Conservation (phyloP, 2,113 vertebrate species). For the Proteles cristata region DNA sequence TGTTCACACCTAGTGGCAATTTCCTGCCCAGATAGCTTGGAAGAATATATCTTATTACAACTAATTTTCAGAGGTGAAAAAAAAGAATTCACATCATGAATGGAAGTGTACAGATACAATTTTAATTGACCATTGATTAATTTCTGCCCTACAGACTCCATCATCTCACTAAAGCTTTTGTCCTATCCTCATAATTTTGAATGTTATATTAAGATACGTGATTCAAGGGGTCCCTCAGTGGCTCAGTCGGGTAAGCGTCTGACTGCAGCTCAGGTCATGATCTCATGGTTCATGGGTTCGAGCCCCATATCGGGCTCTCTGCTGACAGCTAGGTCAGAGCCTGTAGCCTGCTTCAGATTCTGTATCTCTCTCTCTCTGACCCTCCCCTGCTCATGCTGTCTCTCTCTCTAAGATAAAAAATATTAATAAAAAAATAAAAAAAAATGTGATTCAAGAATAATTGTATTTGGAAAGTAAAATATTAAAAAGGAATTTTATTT, state of each 20-base stretch:
- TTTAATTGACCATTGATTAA: conserved; percentile 12
- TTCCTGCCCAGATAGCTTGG: neutral
- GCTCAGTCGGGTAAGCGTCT: too few relatives aligned
- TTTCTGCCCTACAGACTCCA: neutral
- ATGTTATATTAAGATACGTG: neutral
- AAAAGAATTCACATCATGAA: neutral
- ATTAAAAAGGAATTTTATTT: neutral
- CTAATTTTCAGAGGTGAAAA: conserved; percentile 40
- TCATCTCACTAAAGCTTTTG: neutral
- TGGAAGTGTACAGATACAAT: neutral
- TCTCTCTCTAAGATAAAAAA: too few relatives aligned
- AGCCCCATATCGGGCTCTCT: too few relatives aligned
- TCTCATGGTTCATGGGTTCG: too few relatives aligned
- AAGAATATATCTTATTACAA: conserved; percentile 28
- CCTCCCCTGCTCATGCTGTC: too few relatives aligned
- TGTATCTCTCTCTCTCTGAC: too few relatives aligned
- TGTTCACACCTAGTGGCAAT: neutral
- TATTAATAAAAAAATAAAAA: too few relatives aligned
- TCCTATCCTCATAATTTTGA: conserved; percentile 23
- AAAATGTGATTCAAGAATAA: neutral
- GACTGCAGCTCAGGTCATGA: too few relatives aligned
- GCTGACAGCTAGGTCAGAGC: too few relatives aligned
- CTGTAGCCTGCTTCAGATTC: too few relatives aligned
- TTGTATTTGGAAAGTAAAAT: neutral
- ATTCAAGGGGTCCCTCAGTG: neutral